Evolutionary conservation across 2,797 vertebrate species (phyloP).

Genomic region (Acomys russatus): DNA sequence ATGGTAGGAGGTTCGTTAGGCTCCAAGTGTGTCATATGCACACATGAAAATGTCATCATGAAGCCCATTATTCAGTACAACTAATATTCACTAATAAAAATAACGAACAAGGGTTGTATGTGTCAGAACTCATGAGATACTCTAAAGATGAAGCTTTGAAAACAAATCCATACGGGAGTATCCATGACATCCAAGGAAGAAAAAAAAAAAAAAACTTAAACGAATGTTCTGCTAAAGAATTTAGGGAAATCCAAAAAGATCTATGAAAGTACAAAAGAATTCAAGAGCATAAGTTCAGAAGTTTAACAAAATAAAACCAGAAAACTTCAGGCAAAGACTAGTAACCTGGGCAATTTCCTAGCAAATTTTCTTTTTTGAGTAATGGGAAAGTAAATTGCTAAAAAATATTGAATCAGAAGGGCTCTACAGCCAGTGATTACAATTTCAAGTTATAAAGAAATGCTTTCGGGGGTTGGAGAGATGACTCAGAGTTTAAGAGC

Average conservation of each 20-base stretch:
- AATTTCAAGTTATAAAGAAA: slow-evolving; percentile 39
- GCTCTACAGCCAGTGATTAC: not conserved
- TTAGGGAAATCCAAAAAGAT: not conserved
- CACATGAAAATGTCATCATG: not conserved
- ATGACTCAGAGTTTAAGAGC: too few species aligned
- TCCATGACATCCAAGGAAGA: not conserved
- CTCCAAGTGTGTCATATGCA: not conserved
- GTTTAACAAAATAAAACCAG: slow-evolving; percentile 25
- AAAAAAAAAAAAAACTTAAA: not conserved
- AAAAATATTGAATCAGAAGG: not conserved
- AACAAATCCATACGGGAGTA: not conserved
- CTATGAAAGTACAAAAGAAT: not conserved
- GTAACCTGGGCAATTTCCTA: not conserved
- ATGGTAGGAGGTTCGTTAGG: not conserved
- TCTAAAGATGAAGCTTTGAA: slow-evolving; percentile 28
- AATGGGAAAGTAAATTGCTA: not conserved
- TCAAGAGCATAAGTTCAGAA: not conserved
- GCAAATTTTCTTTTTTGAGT: not conserved
- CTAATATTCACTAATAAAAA: not conserved
- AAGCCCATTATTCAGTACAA: not conserved
- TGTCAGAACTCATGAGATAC: slow-evolving; percentile 22
- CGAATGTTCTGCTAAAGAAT: not conserved
- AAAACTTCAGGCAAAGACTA: slow-evolving; percentile 26
- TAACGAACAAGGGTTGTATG: not conserved
- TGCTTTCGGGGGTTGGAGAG: not conserved